These are phyloP conservation scores for Capitulum mitella DNA, from an alignment of 2,888 invertebrate species.

Conservation along the genomic window DNA sequence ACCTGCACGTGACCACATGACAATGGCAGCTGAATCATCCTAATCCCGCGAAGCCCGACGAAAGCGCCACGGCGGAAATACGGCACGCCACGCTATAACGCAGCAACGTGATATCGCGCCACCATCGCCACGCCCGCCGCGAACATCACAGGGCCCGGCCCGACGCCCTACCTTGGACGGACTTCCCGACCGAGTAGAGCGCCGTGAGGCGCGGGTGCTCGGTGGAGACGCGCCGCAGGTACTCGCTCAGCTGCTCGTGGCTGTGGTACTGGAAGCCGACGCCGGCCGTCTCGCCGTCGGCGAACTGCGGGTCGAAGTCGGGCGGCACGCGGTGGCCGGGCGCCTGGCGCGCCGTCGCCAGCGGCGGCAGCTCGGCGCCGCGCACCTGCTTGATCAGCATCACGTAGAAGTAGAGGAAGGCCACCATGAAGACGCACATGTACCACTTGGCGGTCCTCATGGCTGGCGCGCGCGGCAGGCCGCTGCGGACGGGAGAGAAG, in stretches of 20 bases:
- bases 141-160: too few species aligned
- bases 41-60: too few species aligned
- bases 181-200: conserved; percentile 86
- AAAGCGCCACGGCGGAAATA: too few species aligned
- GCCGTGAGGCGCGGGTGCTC: conserved; percentile 79
- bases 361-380: conserved; percentile 37
- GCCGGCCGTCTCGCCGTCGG: conserved; percentile 38
- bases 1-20: too few species aligned
- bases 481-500: background rate
- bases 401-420: conserved; percentile 43
- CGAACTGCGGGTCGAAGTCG: conserved; percentile 1
- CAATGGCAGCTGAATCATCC: too few species aligned
- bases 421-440: conserved; percentile 41
- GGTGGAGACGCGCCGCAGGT: conserved; percentile 68
- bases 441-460: conserved; percentile 44
- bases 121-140: too few species aligned
- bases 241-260: conserved; percentile 74
- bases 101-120: too few species aligned
- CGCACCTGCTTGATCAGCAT: conserved; percentile 42
- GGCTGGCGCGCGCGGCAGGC: background rate
- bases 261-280: conserved; percentile 81
- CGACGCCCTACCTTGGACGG: conserved; percentile 89
- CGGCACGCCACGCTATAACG: too few species aligned
- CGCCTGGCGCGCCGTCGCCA: background rate
- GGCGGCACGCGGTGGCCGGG: background rate